Base-by-base conservation (phyloP, 30 jellyfish, hydroid and myxozoan genomes). In the Aurelia sp. region DNA sequence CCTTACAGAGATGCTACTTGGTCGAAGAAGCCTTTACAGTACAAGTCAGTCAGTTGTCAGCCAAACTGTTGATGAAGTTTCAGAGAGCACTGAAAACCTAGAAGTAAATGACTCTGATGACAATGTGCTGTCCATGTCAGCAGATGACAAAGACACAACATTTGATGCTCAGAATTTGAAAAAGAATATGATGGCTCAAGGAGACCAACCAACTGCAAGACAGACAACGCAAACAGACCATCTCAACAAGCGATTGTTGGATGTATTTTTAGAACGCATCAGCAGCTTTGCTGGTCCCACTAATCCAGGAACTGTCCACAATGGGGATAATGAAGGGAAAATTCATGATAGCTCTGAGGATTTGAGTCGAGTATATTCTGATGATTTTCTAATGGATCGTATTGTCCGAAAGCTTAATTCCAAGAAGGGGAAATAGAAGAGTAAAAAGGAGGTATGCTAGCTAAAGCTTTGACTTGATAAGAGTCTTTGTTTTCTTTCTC, bases 341-440 rank as follows among this genome's bases (percentile, higher is more conserved):
- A 76, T 81, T 31, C 72, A 78, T 24, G 50, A 82, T 22, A 71
- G 68, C 15, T 24, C 96, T 48, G 94, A 94, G 59, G 93, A 82
- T 17, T 68, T 74, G 76, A 65, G 76, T 47, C 38, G 69, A 5
- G 94, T 87, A 18, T 96, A 82, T 67, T 85, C 97, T 63, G 99
- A 96, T 82, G 99, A 96, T 86, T 85, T 91, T 20, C 51, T 96
- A 67, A 90, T 96, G 97, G 98, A 96, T 61, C 82, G 97, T 33
- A 96, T 96, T 30, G 88, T 81, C 47, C 76, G 96, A 62, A 90
- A 97, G 51, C 72, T 91, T 7, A 92, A 90, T 27, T 82, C 76
- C 10, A 31, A 47, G 58, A 22, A 76, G 10, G 66, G 55, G n/a
- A 55, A 55, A 20, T 70, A 70, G 64, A 11, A 21, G 16, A 4